Evolutionary conservation across 2,888 invertebrate species (phyloP).

Genomic region (Drosophila lacicola): DNA sequence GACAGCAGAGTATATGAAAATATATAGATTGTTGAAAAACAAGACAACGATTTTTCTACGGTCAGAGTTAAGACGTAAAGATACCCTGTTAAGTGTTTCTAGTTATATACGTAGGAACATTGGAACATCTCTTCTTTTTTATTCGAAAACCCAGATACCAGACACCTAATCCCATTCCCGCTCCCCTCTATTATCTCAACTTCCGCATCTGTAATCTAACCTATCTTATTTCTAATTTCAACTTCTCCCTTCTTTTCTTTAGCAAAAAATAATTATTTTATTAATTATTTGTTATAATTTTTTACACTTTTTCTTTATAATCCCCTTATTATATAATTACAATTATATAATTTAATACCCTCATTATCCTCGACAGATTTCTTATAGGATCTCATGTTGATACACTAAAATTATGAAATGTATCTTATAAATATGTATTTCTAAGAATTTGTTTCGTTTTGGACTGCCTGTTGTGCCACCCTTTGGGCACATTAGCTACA

Average conservation of each 20-base stretch:
- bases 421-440: too few relatives aligned
- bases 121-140: not conserved
- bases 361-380: too few relatives aligned
- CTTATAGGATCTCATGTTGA: too few relatives aligned
- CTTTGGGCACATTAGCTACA: not conserved
- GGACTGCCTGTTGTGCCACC: not conserved
- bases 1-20: constrained; percentile 50
- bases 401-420: too few relatives aligned
- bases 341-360: too few relatives aligned
- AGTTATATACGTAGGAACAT: too few relatives aligned
- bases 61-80: not conserved
- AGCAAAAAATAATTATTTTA: too few relatives aligned
- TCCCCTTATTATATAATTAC: too few relatives aligned
- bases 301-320: too few relatives aligned
- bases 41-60: not conserved
- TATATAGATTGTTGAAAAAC: constrained; percentile 20
- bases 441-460: too few relatives aligned
- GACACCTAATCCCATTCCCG: not conserved
- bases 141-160: not conserved
- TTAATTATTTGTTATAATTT: too few relatives aligned
- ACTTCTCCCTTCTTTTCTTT: not conserved
- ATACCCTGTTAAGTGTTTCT: constrained; percentile 1
- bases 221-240: not conserved
- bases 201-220: not conserved
- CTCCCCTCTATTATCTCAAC: not conserved